Evolutionary conservation across 2,113 vertebrate species (phyloP).

Genomic region (Anser brachyrhynchus): DNA sequence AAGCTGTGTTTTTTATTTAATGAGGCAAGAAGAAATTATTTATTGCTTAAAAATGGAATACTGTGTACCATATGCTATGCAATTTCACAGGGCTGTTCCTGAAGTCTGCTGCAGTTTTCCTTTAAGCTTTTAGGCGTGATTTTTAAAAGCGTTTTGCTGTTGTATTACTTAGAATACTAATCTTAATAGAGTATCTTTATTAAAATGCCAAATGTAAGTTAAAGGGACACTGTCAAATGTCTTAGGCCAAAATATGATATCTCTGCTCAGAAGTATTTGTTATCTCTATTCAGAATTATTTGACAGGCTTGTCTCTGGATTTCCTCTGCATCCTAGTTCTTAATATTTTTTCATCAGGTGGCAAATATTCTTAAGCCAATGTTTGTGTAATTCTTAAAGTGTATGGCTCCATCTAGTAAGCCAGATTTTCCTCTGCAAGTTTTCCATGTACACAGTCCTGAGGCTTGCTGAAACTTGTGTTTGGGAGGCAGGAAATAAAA

Average conservation of each 20-base stretch:
- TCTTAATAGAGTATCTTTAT: constrained; percentile 20
- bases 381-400: neutral
- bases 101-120: constrained; percentile 1
- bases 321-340: neutral
- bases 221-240: constrained; percentile 11
- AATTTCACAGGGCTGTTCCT: constrained; percentile 7
- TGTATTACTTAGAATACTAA: constrained; percentile 42
- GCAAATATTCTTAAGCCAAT: neutral
- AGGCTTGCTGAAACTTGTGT: neutral
- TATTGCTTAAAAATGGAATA: constrained; percentile 37
- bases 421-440: neutral
- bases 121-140: constrained; percentile 5
- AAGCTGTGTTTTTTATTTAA: constrained; percentile 35
- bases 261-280: neutral
- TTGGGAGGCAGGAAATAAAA: neutral
- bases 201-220: constrained; percentile 47
- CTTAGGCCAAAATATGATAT: neutral
- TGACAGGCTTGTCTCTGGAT: neutral
- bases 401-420: neutral
- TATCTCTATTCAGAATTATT: neutral
- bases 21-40: neutral
- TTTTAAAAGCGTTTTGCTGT: constrained; percentile 38
- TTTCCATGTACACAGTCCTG: neutral
- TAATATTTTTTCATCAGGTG: neutral
- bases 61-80: constrained; percentile 13